phyloP scores from a whole-genome alignment of 92 coral and sea anemone genomes.

The Porites rus region DNA sequence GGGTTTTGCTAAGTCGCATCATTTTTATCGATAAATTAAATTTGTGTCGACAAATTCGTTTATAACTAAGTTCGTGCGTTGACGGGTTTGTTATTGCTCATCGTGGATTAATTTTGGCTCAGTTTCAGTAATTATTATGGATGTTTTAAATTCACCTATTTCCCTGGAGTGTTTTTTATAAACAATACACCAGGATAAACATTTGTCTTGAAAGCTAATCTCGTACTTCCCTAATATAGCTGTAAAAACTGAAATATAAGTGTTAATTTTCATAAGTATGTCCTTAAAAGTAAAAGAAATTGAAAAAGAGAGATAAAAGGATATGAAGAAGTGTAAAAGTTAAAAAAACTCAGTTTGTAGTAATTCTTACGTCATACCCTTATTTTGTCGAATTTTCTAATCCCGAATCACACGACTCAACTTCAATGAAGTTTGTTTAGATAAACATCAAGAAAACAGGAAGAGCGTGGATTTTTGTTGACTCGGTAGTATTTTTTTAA shows the following conservation, averaged over 20 bases:
- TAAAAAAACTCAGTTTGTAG: no score
- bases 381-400: neutral
- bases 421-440: neutral
- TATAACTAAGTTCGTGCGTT: neutral
- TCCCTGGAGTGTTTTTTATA: constrained; percentile 20
- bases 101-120: neutral
- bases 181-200: constrained; percentile 33
- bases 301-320: neutral
- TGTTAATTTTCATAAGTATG: neutral
- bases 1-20: neutral
- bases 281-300: neutral
- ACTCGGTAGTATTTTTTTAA: constrained; percentile 9
- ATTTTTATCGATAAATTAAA: neutral
- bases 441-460: constrained; percentile 6
- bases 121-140: constrained; percentile 5
- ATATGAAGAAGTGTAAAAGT: neutral
- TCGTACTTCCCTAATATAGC: constrained; percentile 12
- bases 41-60: neutral
- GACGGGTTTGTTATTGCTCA: neutral
- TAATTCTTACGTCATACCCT: no score
- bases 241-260: neutral
- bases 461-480: neutral
- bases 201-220: constrained; percentile 23
- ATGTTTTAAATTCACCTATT: constrained; percentile 29
- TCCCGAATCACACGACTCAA: neutral